Conservation (phyloP, 2,888 invertebrate species). For the Parelbella ahira region DNA sequence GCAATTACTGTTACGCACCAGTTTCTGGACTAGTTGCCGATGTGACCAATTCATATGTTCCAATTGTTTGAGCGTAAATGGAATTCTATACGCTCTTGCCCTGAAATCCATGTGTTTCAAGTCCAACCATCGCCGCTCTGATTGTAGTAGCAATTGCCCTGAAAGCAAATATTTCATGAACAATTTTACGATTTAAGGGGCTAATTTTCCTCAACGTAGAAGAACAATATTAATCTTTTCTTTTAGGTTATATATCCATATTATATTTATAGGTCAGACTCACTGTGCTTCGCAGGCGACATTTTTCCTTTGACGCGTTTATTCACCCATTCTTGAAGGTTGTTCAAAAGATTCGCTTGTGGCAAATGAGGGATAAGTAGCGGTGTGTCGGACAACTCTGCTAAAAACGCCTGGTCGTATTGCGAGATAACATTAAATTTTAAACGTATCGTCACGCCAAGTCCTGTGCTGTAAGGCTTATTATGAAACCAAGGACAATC, state of each 20-base stretch:
- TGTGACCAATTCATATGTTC: constrained; percentile 59
- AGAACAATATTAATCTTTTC: too few species aligned
- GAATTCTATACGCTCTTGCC: constrained; percentile 56
- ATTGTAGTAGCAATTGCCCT: constrained; percentile 91
- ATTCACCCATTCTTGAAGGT: constrained; percentile 62
- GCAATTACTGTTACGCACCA: too few species aligned
- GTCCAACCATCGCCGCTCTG: constrained; percentile 86
- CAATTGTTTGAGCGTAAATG: constrained; percentile 54
- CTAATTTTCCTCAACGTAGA: too few species aligned
- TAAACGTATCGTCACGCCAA: too few species aligned
- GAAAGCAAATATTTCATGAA: constrained; percentile 41
- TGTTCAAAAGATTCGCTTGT: constrained; percentile 53
- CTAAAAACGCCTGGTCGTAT: constrained; percentile 65
- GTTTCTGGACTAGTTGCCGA: constrained; percentile 48
- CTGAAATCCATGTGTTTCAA: constrained; percentile 61
- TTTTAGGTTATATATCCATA: too few species aligned
- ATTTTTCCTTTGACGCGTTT: constrained; percentile 54
- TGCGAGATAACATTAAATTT: too few species aligned
- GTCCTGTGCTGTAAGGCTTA: too few species aligned
- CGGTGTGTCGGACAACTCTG: constrained; percentile 55
- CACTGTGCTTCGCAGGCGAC: constrained; percentile 46
- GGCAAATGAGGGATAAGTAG: constrained; percentile 68
- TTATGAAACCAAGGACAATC: too few species aligned
- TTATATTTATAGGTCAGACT: constrained; percentile 26
- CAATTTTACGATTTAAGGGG: background rate